Evolutionary conservation across 1,140 invertebrate species (phyloP), one percentile per base, ranked within the genome.

Genomic region (Tachypleus tridentatus): DNA sequence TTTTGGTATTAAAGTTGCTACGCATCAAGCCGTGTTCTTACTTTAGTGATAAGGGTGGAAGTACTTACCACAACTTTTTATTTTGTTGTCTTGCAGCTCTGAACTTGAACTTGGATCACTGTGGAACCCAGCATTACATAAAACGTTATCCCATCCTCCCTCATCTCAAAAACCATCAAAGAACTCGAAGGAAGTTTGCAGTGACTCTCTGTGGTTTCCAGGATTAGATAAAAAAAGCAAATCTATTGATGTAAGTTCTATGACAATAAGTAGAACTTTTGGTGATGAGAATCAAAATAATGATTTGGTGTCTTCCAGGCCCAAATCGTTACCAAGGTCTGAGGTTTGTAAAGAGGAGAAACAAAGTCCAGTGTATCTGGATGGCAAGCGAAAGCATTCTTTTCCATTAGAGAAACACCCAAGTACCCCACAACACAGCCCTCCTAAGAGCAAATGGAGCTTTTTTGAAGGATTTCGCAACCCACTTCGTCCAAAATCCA

Each of bases 391-490:
- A 54, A 54, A 54, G n/a, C 7, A 8, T 7, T 54, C 53, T n/a
- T 54, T 54, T 54, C 53, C 53, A 54, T 54, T n/a, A n/a, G 53
- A n/a, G 7, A 8, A 7, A 29, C 29, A 29, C 29, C 2, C 29
- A 29, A 29, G 29, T n/a, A 1, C 7, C 53, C 7, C 53, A 8
- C 53, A 54, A 54, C 56, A 62, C 8, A 64, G 48, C 65, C 67
- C 54, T 62, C 73, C 73, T 49, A 76, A 75, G 65, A 72, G 72
- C 11, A 73, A 73, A 65, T 71, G 65, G 11, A 64, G 77, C 67
- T 79, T 83, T 66, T 77, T 84, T 69, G 81, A 82, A 66, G 83
- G 82, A 71, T 82, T 83, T 72, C 76, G 78, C 57, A 82, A 81
- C 72, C 81, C 81, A 3, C 74, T 83, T 51, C 76, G 80, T 60